These are phyloP conservation scores for Hiodon alosoides DNA, from an alignment of 2,113 vertebrate species.

Conservation along the genomic window DNA sequence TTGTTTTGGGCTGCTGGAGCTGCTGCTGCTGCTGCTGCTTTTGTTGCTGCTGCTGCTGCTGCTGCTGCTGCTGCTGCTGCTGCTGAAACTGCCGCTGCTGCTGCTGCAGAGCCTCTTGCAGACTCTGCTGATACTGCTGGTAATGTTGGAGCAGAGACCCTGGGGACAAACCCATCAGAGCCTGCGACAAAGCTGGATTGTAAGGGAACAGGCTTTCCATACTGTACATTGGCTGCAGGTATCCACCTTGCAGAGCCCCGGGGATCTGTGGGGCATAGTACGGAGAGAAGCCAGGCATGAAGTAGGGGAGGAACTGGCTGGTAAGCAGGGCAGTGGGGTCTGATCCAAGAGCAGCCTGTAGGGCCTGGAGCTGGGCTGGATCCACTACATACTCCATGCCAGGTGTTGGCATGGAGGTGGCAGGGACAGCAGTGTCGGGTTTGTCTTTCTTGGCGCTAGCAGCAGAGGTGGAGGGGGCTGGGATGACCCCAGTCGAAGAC, in stretches of 20 bases:
- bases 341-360: conserved; percentile 73
- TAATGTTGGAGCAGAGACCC: conserved; percentile 81
- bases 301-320: conserved; percentile 80
- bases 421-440: conserved; percentile 58
- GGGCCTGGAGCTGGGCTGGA: conserved; percentile 73
- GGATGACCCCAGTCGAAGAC: conserved; percentile 62
- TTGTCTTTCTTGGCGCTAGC: conserved; percentile 67
- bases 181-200: conserved; percentile 77
- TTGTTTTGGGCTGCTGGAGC: conserved; percentile 76
- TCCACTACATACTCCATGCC: conserved; percentile 74
- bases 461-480: conserved; percentile 46
- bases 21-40: too few relatives aligned
- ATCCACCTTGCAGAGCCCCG: conserved; percentile 72
- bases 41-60: conserved; percentile 71
- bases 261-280: conserved; percentile 81
- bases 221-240: conserved; percentile 84
- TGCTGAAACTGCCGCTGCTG: conserved; percentile 71
- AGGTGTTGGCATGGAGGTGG: conserved; percentile 61
- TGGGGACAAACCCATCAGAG: conserved; percentile 76
- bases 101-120: conserved; percentile 81
- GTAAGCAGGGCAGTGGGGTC: conserved; percentile 74
- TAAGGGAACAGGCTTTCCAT: conserved; percentile 84
- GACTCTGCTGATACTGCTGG: conserved; percentile 89
- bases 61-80: conserved; percentile 72
- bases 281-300: conserved; percentile 79